These are phyloP conservation scores for Intellagama lesueurii DNA, from an alignment of 2,797 vertebrate genomes.

Conservation along the genomic window DNA sequence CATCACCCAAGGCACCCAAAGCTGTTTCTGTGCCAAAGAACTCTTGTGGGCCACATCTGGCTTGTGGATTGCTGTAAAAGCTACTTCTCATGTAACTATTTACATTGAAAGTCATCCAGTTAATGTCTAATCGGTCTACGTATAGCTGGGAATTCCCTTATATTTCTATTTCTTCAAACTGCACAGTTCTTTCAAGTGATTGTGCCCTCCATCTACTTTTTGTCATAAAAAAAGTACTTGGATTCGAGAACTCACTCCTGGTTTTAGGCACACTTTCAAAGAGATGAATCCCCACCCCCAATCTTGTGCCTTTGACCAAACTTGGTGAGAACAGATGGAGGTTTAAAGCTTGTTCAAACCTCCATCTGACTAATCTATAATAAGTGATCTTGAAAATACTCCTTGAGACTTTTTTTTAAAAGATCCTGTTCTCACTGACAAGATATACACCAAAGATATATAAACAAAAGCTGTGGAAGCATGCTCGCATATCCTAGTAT, in stretches of 20 bases:
- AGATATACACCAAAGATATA: background rate
- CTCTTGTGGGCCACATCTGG: too few species aligned
- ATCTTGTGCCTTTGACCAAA: background rate
- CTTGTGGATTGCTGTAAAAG: background rate
- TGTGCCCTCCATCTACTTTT: background rate
- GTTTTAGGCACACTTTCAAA: slow-evolving; percentile 3
- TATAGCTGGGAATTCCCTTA: too few species aligned
- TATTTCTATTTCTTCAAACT: background rate
- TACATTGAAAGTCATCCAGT: background rate
- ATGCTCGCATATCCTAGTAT: background rate
- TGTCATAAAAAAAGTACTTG: background rate
- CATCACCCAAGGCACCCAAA: too few species aligned
- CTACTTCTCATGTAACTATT: background rate
- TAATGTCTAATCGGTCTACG: background rate
- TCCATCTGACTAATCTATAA: background rate
- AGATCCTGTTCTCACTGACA: background rate
- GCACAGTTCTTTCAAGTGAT: background rate
- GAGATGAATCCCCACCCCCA: background rate
- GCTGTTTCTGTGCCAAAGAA: too few species aligned
- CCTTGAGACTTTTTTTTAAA: background rate
- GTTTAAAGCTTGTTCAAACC: background rate
- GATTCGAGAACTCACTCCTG: background rate
- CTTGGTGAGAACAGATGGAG: slow-evolving; percentile 1
- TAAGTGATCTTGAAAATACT: background rate
- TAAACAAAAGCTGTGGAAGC: slow-evolving; percentile 8